Conservation (phyloP, 1,140 invertebrate species). For the Euura saliciscinereae region DNA sequence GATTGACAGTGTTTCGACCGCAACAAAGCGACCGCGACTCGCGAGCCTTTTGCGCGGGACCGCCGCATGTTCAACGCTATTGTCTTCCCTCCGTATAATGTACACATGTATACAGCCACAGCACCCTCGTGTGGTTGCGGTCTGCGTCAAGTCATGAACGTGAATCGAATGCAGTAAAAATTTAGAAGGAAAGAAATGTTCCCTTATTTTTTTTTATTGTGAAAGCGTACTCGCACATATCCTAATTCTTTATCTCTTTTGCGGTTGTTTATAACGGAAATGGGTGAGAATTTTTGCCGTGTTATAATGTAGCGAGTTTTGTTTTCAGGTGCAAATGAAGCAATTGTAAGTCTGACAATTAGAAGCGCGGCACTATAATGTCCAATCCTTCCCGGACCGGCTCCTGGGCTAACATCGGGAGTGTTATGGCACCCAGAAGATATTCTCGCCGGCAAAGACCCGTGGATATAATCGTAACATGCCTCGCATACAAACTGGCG, state of each 20-base stretch:
- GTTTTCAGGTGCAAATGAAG: background rate
- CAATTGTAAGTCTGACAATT: background rate
- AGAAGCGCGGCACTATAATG: background rate
- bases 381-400: background rate
- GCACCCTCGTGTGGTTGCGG: background rate
- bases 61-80: conserved; percentile 14
- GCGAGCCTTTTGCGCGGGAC: conserved; percentile 36
- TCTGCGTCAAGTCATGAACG: background rate
- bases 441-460: background rate
- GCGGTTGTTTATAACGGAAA: no score
- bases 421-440: background rate
- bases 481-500: conserved; percentile 59
- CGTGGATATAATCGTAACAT: conserved; percentile 50
- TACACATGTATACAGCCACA: background rate
- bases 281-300: background rate
- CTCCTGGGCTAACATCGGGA: background rate
- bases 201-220: no score
- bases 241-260: no score
- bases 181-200: background rate
- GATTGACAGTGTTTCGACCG: conserved; percentile 58
- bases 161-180: background rate
- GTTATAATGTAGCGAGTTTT: background rate
- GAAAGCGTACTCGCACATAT: no score
- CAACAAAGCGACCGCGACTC: conserved; percentile 57
- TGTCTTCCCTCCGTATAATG: conserved; percentile 18